A percentile compares a stretch with the other conserved stretches of the same genome.
Evolutionary conservation across 1,140 invertebrate species (phyloP).

Genomic region (Bombus turneri): DNA sequence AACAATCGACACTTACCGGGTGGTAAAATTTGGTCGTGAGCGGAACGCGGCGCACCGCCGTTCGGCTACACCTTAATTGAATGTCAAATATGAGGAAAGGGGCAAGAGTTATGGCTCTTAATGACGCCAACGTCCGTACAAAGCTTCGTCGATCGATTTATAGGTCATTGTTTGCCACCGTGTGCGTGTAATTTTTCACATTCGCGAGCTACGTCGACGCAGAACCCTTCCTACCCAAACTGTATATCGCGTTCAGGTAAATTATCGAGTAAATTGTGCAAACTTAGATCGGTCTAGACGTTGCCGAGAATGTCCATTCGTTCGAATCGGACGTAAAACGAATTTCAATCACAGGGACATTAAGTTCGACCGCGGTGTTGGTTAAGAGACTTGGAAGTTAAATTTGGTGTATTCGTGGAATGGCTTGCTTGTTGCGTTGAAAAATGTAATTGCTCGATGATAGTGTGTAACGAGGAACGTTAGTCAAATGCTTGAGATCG

Average conservation of each 20-base stretch:
- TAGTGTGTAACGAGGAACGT: slow-evolving; percentile 3
- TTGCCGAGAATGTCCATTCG: not conserved
- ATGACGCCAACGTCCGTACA: slow-evolving; percentile 36
- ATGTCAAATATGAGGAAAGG: slow-evolving; percentile 63
- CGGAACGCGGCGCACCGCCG: not conserved
- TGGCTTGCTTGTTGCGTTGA: not conserved
- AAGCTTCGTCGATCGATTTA: slow-evolving; percentile 47
- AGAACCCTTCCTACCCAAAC: not conserved
- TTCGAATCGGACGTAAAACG: slow-evolving; percentile 4
- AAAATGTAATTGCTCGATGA: slow-evolving; percentile 7
- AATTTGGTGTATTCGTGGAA: not conserved
- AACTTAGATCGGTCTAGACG: not conserved
- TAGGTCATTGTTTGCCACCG: slow-evolving; percentile 45
- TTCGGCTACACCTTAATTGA: slow-evolving; percentile 55
- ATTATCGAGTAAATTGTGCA: slow-evolving; percentile 19
- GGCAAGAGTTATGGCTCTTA: slow-evolving; percentile 59
- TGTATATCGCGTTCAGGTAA: not conserved
- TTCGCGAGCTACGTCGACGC: not conserved
- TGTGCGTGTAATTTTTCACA: slow-evolving; percentile 8
- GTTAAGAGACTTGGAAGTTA: not conserved
- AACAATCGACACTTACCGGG: slow-evolving; percentile 19
- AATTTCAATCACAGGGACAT: slow-evolving; percentile 16
- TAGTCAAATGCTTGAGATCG: no score
- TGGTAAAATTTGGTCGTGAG: slow-evolving; percentile 20
- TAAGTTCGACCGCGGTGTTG: not conserved